Evolutionary conservation across 2,888 invertebrate species (phyloP).

Genomic region (Philereme transversata): DNA sequence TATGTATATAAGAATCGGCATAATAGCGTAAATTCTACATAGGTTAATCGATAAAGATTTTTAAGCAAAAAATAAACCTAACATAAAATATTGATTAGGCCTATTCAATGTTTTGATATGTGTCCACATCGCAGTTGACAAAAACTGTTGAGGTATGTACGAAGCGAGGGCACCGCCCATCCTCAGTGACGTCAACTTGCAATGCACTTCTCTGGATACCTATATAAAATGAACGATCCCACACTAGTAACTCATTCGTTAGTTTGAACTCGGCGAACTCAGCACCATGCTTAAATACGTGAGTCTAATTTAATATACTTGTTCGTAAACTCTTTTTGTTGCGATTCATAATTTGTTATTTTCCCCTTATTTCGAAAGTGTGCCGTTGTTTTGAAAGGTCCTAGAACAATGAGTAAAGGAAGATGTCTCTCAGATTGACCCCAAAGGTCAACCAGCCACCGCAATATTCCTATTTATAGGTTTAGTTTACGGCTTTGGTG

Average conservation of each 20-base stretch:
- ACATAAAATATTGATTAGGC: constrained; percentile 28
- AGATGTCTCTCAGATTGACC: constrained; percentile 42
- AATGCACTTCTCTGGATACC: constrained; percentile 65
- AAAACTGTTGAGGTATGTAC: constrained; percentile 59
- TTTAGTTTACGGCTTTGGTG: background rate
- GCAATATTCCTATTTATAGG: constrained; percentile 25
- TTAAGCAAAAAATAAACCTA: too few relatives aligned
- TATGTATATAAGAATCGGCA: too few relatives aligned
- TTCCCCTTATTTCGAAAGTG: constrained; percentile 48
- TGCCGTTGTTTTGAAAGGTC: constrained; percentile 44
- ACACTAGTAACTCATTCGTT: constrained; percentile 79
- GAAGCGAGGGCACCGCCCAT: constrained; percentile 57
- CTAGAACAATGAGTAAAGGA: constrained; percentile 48
- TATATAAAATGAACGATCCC: constrained; percentile 74
- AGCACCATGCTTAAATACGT: constrained; percentile 82
- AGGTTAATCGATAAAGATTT: too few relatives aligned
- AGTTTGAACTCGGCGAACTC: constrained; percentile 77
- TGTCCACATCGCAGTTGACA: constrained; percentile 48
- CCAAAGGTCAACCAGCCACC: constrained; percentile 23
- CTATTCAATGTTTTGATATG: constrained; percentile 45
- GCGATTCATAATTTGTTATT: constrained; percentile 6
- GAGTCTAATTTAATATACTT: constrained; percentile 51
- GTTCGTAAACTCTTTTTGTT: constrained; percentile 7
- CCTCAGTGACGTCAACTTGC: constrained; percentile 75
- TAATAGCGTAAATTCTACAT: too few relatives aligned